A percentile compares a stretch with the other conserved stretches of the same genome.
phyloP scores from a whole-genome alignment of 1,140 invertebrate species.

The Drosophila serrata region DNA sequence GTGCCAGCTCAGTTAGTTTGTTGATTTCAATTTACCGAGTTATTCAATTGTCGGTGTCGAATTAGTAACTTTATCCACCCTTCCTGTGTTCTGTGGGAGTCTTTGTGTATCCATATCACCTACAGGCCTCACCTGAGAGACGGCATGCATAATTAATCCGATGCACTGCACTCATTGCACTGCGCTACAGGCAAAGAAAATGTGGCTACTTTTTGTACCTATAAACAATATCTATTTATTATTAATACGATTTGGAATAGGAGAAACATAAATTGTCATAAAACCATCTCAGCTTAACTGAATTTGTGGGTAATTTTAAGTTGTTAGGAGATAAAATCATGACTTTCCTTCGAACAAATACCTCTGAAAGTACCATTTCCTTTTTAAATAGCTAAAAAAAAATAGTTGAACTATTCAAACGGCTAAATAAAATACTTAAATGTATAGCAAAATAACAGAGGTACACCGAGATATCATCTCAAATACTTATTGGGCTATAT shows the following conservation, averaged over 20 bases:
- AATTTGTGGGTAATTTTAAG: too few species aligned
- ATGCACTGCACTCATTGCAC: conserved; percentile 33
- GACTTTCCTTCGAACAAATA: too few species aligned
- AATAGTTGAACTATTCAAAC: too few species aligned
- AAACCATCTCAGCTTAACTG: too few species aligned
- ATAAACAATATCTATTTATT: background rate
- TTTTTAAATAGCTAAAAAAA: background rate
- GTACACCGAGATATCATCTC: background rate
- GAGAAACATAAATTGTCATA: too few species aligned
- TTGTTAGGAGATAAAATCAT: too few species aligned
- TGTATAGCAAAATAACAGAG: background rate
- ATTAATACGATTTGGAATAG: background rate
- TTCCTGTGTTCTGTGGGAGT: conserved; percentile 17
- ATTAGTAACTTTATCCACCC: conserved; percentile 28
- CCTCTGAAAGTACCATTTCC: background rate
- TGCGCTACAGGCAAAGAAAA: conserved; percentile 4
- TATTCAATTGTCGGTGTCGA: conserved; percentile 39
- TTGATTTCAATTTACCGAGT: conserved; percentile 51
- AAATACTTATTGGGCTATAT: background rate
- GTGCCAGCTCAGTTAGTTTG: conserved; percentile 34
- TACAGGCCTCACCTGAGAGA: conserved; percentile 16
- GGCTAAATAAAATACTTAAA: too few species aligned
- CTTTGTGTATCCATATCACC: conserved; percentile 9
- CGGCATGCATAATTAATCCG: conserved; percentile 43
- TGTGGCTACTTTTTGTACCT: too few species aligned